phyloP scores from a whole-genome alignment of 1,140 invertebrate species.

The Sminthurinus signatus region DNA sequence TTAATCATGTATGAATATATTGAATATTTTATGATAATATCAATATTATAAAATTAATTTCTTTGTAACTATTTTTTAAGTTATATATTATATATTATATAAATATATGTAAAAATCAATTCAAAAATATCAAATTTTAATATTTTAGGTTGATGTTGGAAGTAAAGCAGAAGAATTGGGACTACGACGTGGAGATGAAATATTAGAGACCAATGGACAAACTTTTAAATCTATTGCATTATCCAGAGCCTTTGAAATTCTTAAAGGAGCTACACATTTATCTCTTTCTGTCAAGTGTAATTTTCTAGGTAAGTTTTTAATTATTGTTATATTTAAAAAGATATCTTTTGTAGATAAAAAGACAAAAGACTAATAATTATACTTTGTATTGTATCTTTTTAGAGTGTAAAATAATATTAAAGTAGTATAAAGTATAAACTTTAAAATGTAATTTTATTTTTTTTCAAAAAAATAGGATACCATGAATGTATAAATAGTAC shows the following conservation, averaged over 20 bases:
- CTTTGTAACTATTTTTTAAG: no score
- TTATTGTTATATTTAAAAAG: no score
- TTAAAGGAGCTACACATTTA: slow-evolving; percentile 88
- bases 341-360: background rate
- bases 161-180: slow-evolving; percentile 96
- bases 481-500: slow-evolving; percentile 29
- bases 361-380: background rate
- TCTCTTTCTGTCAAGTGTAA: slow-evolving; percentile 97
- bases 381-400: no score
- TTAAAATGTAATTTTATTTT: no score
- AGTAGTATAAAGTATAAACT: no score
- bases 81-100: no score
- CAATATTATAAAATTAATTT: no score
- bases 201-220: slow-evolving; percentile 94
- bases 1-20: slow-evolving; percentile 63
- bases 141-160: slow-evolving; percentile 64
- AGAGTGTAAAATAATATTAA: no score
- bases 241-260: slow-evolving; percentile 81
- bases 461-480: no score
- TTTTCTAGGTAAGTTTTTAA: slow-evolving; percentile 56
- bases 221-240: slow-evolving; percentile 89
- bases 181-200: slow-evolving; percentile 92
- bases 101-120: no score
- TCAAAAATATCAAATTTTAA: no score
- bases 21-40: background rate